Evolutionary conservation across 2,888 invertebrate species (phyloP).

Genomic region (Brachyptera putata): DNA sequence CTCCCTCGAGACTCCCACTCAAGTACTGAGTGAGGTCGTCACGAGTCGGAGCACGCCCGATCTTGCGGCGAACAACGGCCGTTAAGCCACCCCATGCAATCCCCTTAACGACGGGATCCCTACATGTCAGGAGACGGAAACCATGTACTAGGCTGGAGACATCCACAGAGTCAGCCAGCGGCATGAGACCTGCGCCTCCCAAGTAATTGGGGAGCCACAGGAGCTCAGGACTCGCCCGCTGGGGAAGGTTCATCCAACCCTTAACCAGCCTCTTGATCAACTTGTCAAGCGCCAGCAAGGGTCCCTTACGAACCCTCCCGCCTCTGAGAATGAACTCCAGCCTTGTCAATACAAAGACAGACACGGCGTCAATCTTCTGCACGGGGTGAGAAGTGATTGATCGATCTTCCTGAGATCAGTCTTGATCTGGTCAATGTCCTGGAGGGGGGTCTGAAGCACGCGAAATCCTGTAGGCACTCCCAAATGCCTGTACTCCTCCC

Average conservation of each 20-base stretch:
- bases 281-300: no score
- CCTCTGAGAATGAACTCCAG: no score
- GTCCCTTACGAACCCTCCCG: no score
- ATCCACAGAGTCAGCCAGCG: no score
- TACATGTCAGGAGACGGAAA: no score
- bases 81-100: not conserved
- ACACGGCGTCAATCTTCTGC: conserved; percentile 34
- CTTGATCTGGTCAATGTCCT: not conserved
- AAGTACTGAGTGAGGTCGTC: conserved; percentile 36
- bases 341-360: no score
- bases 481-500: conserved; percentile 25
- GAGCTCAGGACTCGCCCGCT: no score
- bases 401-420: not conserved
- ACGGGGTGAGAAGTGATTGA: conserved; percentile 28
- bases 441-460: not conserved
- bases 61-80: not conserved
- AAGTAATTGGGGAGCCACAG: conserved; percentile 27
- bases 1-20: conserved; percentile 34
- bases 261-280: no score
- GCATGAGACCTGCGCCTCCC: no score
- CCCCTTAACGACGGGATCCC: no score
- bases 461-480: conserved; percentile 28
- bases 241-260: no score
- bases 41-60: conserved; percentile 24
- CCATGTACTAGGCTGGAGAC: no score